Base-by-base conservation (phyloP, 2,797 vertebrate genomes). In the Chaunax sp. region DNA sequence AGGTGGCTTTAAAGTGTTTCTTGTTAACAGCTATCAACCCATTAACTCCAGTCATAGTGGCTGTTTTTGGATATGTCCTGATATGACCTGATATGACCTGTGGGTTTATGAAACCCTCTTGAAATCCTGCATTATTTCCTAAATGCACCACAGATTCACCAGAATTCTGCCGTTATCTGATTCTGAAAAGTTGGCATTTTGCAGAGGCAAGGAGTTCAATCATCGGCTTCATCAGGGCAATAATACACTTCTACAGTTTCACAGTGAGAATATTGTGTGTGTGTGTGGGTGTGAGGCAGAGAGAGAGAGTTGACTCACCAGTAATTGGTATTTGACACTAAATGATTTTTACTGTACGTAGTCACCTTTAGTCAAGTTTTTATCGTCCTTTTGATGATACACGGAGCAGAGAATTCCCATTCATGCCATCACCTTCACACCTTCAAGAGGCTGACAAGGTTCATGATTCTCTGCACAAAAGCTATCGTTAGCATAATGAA, bases 11-110 rank as follows among this genome's bases (percentile, higher is more conserved):
- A 65, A 41, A 72, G 52, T 54, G 64, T 61, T 38, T 45, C 44
- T 23, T 63, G 66, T 41, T 60, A 56, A 82, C 80, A 46, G 26
- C 75, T 67, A 76, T 78, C 77, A 75, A 37, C 56, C 75, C 65
- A 68, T 82, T 84, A 76, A 74, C 69, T 78, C 41, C 64, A 78
- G 72, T 55, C 53, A 55, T 44, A 47, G 50, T 20, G 15, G 75
- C 30, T 77, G 75, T 23, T 52, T 45, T 44, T 58, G 15, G 15
- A 3, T 40, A 57, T 64, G 26, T 80, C 83, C 72, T 56, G 53
- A 35, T 14, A 44, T 9, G 44, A 26, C 83, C 72, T 56, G 53
- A 35, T 14, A 44, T 9, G 44, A 26, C 55, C 68, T 23, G 49
- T 65, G 68, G 65, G 69, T 25, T 84, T 63, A 56, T 40, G 58